A percentile compares a stretch with the other conserved stretches of the same genome.
phyloP scores from a whole-genome alignment of 2,888 invertebrate species.

The Cataglyphis livida region DNA sequence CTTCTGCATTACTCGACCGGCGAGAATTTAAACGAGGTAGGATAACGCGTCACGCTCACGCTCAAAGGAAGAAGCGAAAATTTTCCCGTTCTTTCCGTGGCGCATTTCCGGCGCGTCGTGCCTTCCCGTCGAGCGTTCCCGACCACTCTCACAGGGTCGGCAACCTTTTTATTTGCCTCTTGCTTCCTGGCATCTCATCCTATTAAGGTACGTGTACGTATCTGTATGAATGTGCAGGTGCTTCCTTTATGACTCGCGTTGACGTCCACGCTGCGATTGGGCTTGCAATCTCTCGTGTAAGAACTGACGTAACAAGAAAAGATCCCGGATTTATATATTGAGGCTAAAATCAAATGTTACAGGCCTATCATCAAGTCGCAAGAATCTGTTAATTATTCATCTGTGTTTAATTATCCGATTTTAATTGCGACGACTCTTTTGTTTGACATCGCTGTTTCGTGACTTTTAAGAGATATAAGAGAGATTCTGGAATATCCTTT shows the following conservation, averaged over 20 bases:
- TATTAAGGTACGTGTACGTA: background rate
- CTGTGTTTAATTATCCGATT: background rate
- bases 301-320: background rate
- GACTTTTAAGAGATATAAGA: background rate
- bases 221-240: background rate
- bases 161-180: conserved; percentile 49
- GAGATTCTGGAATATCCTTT: background rate
- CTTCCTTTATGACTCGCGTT: conserved; percentile 59
- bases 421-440: background rate
- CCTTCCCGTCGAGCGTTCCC: conserved; percentile 36
- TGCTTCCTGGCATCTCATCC: conserved; percentile 7
- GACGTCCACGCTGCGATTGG: conserved; percentile 48
- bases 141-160: conserved; percentile 17
- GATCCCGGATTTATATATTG: background rate
- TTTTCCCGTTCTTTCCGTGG: conserved; percentile 15
- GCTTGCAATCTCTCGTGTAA: background rate
- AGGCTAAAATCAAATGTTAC: background rate
- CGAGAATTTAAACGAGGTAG: conserved; percentile 57
- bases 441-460: background rate
- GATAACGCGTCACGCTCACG: conserved; percentile 14
- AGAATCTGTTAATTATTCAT: background rate
- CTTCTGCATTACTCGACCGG: conserved; percentile 6
- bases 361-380: background rate
- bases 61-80: conserved; percentile 23
- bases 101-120: conserved; percentile 33